These are phyloP conservation scores for Brachyopa scutellaris DNA, from an alignment of 2,888 invertebrate genomes.

Conservation along the genomic window DNA sequence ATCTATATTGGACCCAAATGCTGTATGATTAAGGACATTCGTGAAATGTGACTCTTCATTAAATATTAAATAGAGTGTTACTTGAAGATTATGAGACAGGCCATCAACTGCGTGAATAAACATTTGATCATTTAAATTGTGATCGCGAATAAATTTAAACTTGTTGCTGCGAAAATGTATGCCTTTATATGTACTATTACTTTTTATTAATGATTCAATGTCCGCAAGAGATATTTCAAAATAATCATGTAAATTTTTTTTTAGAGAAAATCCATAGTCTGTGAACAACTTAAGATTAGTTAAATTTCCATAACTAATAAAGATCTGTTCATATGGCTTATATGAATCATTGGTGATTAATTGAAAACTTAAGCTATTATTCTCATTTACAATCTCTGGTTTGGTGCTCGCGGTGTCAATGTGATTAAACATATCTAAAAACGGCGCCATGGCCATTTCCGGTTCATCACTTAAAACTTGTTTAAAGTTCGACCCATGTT, in stretches of 20 bases:
- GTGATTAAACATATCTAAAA: conserved; percentile 95
- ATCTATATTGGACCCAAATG: conserved; percentile 78
- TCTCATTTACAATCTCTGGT: conserved; percentile 78
- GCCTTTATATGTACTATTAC: conserved; percentile 75
- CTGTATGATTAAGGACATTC: conserved; percentile 80
- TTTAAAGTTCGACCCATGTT: conserved; percentile 76
- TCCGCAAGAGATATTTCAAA: conserved; percentile 85
- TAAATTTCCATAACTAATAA: conserved; percentile 94
- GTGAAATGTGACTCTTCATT: conserved; percentile 78
- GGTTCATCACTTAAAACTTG: conserved; percentile 84
- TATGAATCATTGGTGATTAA: conserved; percentile 78
- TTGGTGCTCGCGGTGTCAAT: conserved; percentile 85
- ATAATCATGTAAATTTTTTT: conserved; percentile 87
- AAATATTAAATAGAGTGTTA: conserved; percentile 79
- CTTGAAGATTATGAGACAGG: conserved; percentile 86
- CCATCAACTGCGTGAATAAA: conserved; percentile 85
- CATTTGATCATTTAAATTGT: conserved; percentile 85
- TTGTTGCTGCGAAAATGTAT: conserved; percentile 83
- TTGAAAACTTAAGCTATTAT: conserved; percentile 74
- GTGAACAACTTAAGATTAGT: conserved; percentile 90
- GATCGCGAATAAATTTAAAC: conserved; percentile 85
- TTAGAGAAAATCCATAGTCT: conserved; percentile 93
- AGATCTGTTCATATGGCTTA: conserved; percentile 88
- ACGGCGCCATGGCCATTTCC: conserved; percentile 91
- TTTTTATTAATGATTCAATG: conserved; percentile 82